Percentiles rank a stretch among this genome's conserved stretches.
Evolutionary conservation across 1,140 invertebrate species (phyloP).

Genomic region (Copidosoma floridanum): DNA sequence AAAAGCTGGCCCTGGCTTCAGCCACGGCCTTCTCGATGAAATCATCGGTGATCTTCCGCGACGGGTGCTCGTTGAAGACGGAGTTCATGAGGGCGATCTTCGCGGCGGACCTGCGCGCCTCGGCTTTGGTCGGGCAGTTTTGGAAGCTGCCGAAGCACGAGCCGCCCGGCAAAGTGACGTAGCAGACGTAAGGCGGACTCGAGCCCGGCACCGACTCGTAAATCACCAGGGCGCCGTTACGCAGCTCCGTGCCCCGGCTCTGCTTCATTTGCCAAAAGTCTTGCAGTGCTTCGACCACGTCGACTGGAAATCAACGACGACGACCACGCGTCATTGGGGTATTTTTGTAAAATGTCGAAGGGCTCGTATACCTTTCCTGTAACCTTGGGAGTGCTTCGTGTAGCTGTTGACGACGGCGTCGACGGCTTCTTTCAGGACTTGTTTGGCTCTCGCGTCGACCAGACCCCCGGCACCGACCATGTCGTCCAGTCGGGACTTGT

Average conservation of each 20-base stretch:
- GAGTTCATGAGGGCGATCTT: conserved; percentile 97
- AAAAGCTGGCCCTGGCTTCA: conserved; percentile 71
- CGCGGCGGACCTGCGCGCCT: conserved; percentile 87
- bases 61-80: conserved; percentile 94
- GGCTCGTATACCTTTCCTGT: conserved; percentile 64
- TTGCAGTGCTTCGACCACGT: conserved; percentile 92
- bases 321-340: not conserved
- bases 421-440: conserved; percentile 73
- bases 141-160: conserved; percentile 94
- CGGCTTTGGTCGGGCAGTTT: conserved; percentile 93
- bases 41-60: conserved; percentile 86
- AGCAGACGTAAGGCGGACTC: conserved; percentile 89
- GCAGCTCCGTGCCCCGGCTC: conserved; percentile 78
- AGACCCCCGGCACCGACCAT: conserved; percentile 52
- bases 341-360: conserved; percentile 28
- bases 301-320: conserved; percentile 62
- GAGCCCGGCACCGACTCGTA: conserved; percentile 91
- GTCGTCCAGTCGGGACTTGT: conserved; percentile 50
- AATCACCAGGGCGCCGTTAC: conserved; percentile 88
- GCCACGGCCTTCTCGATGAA: conserved; percentile 91
- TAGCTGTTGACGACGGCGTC: conserved; percentile 78
- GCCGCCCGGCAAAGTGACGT: conserved; percentile 90
- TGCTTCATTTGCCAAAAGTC: conserved; percentile 98
- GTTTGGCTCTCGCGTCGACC: conserved; percentile 66
- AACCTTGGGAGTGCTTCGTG: conserved; percentile 75